A percentile compares a stretch with the other conserved stretches of the same genome.
phyloP scores from a whole-genome alignment of 2,113 vertebrate genomes.

The Pteropus alecto region DNA sequence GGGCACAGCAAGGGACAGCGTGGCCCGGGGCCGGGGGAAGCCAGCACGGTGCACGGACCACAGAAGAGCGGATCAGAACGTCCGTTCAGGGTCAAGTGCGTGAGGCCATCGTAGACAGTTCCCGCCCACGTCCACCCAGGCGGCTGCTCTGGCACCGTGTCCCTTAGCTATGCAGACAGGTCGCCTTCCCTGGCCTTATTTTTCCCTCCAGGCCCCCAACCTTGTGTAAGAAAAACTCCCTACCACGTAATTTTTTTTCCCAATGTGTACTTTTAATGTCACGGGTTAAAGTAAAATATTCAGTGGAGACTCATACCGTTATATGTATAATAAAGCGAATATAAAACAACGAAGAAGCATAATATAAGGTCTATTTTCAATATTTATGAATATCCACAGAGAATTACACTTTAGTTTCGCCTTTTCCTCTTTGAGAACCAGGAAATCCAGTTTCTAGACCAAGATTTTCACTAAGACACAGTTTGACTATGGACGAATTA shows the following conservation, averaged over 20 bases:
- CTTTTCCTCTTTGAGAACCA: background rate
- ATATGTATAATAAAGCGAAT: background rate
- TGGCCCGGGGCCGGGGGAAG: background rate
- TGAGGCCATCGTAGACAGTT: background rate
- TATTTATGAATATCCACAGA: background rate
- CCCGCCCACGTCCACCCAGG: too few species aligned
- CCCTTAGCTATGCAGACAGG: too few species aligned
- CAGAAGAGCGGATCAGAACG: background rate
- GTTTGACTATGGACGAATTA: background rate
- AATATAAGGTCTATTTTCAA: background rate
- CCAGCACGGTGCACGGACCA: too few species aligned
- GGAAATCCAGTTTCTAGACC: background rate
- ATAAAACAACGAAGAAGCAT: background rate
- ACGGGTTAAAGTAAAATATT: background rate
- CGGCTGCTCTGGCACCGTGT: background rate
- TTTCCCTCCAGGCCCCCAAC: accelerated
- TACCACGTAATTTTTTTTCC: background rate
- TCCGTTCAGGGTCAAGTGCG: background rate
- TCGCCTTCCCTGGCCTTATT: background rate
- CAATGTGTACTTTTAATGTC: background rate
- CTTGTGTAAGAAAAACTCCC: background rate
- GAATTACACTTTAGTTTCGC: background rate
- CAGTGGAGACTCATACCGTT: background rate
- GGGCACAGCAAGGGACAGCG: accelerated
- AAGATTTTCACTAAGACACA: background rate